Conservation (phyloP, 2,113 vertebrate species). For the Elachura formosa region DNA sequence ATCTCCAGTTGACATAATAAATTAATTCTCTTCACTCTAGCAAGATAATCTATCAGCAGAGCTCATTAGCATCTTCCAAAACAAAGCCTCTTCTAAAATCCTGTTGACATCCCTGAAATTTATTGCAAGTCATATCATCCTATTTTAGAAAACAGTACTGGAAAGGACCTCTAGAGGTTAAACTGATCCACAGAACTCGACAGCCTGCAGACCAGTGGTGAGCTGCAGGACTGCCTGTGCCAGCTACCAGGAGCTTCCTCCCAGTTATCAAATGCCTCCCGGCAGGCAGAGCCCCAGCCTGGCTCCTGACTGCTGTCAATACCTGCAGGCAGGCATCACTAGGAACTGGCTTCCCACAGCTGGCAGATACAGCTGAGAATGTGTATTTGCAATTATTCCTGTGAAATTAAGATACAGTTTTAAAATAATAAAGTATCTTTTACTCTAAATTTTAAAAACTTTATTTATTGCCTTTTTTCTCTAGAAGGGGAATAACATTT, state of each 20-base stretch:
- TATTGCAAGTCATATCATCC: not conserved
- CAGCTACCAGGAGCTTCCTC: not conserved
- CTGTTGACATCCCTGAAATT: slow-evolving; percentile 33
- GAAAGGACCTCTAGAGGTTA: slow-evolving; percentile 25
- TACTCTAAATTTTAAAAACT: not conserved
- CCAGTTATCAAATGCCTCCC: not conserved
- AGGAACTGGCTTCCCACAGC: not conserved
- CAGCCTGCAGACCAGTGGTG: not conserved
- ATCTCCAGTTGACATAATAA: slow-evolving; percentile 9
- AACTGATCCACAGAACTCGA: not conserved
- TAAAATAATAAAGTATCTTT: not conserved
- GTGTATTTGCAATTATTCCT: not conserved
- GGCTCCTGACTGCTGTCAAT: not conserved
- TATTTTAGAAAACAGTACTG: not conserved
- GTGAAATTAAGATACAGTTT: not conserved
- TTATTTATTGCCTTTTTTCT: not conserved
- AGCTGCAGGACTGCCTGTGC: not conserved
- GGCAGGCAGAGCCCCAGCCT: not conserved
- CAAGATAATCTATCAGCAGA: slow-evolving; percentile 23
- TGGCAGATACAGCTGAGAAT: not conserved
- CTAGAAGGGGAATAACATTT: not conserved
- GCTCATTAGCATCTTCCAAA: slow-evolving; percentile 35
- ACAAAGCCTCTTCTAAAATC: slow-evolving; percentile 28
- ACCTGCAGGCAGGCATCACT: not conserved
- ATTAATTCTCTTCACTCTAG: slow-evolving; percentile 2